These are phyloP conservation scores for Drosophila nannoptera DNA, from an alignment of 1,140 invertebrate genomes.

Conservation along the genomic window DNA sequence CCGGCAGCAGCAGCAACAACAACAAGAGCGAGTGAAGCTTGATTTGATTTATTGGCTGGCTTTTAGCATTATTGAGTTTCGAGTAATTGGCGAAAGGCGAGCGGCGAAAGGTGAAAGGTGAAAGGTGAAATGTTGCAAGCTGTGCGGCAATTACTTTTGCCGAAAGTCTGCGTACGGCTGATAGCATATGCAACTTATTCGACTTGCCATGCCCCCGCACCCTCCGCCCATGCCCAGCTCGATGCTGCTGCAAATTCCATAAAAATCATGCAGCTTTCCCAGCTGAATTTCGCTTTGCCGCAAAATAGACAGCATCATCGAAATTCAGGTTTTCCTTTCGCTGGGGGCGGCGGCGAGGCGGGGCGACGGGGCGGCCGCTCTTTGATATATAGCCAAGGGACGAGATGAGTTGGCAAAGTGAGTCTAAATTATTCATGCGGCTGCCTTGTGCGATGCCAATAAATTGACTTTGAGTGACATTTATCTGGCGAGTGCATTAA, in stretches of 20 bases:
- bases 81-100: background rate
- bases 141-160: slow-evolving; percentile 38
- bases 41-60: background rate
- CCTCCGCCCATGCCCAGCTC: slow-evolving; percentile 2
- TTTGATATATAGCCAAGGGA: slow-evolving; percentile 19
- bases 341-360: no score
- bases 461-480: slow-evolving; percentile 18
- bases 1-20: no score
- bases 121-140: background rate
- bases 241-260: slow-evolving; percentile 46
- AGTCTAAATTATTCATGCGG: background rate
- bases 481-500: slow-evolving; percentile 5
- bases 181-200: slow-evolving; percentile 32
- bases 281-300: slow-evolving; percentile 9
- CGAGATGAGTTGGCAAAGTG: slow-evolving; percentile 46
- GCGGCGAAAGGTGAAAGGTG: no score
- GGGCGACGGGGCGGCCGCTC: slow-evolving; percentile 31
- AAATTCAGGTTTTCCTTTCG: slow-evolving; percentile 22
- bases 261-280: slow-evolving; percentile 52
- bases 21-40: no score
- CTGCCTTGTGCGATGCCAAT: slow-evolving; percentile 1
- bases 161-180: slow-evolving; percentile 5
- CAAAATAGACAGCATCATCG: slow-evolving; percentile 39
- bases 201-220: slow-evolving; percentile 21
- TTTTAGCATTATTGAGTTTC: background rate